These are phyloP conservation scores for Miltochrista miniata DNA, from an alignment of 2,888 invertebrate species.

Conservation along the genomic window DNA sequence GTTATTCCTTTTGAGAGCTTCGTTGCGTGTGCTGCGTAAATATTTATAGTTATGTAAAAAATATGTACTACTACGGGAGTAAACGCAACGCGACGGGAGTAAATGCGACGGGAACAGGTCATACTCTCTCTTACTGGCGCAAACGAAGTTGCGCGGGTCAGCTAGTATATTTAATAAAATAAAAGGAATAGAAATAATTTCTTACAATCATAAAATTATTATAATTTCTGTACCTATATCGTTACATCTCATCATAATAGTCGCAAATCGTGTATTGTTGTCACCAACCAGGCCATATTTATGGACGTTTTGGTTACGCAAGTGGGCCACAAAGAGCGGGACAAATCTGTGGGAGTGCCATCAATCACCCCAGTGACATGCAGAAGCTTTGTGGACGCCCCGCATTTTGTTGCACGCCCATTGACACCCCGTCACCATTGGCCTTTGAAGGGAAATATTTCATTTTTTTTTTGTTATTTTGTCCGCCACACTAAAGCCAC, in stretches of 20 bases:
- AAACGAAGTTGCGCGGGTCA: too few species aligned
- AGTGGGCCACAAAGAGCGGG: slow-evolving; percentile 54
- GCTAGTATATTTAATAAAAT: too few species aligned
- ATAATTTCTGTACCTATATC: too few species aligned
- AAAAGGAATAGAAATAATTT: too few species aligned
- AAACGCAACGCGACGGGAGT: too few species aligned
- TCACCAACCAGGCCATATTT: slow-evolving; percentile 44
- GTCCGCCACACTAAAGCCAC: slow-evolving; percentile 14
- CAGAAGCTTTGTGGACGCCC: slow-evolving; percentile 61
- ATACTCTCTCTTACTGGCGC: too few species aligned
- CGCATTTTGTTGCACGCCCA: slow-evolving; percentile 58
- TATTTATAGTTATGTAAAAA: too few species aligned
- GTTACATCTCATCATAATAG: slow-evolving; percentile 4
- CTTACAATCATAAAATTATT: too few species aligned
- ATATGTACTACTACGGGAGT: too few species aligned
- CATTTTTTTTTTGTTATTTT: slow-evolving; percentile 23
- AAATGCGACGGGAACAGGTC: too few species aligned
- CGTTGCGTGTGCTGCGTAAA: too few species aligned
- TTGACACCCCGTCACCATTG: slow-evolving; percentile 55
- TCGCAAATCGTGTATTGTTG: slow-evolving; percentile 39
- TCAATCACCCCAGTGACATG: slow-evolving; percentile 75
- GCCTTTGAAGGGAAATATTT: slow-evolving; percentile 42
- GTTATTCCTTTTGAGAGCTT: too few species aligned
- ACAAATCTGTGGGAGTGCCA: slow-evolving; percentile 41
- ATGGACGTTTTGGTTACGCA: slow-evolving; percentile 56